phyloP scores from a whole-genome alignment of 2,888 invertebrate genomes.

The Gymnocheta viridis region DNA sequence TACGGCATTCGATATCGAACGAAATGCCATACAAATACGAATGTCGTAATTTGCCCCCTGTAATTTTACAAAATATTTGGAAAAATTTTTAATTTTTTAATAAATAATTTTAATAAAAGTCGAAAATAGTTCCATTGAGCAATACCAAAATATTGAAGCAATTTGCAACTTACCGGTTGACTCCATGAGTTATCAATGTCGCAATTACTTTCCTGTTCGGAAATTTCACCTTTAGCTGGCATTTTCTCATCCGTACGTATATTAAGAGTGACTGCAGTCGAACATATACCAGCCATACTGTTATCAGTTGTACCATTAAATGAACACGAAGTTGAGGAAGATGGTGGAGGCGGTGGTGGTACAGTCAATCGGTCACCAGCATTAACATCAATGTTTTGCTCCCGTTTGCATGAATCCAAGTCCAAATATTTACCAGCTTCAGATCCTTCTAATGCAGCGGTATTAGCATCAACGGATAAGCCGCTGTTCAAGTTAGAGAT shows the following conservation, averaged over 20 bases:
- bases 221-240: slow-evolving; percentile 93
- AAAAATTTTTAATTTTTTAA: too few species aligned
- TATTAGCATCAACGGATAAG: slow-evolving; percentile 75
- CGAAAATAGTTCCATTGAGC: too few species aligned
- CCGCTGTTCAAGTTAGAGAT: slow-evolving; percentile 77
- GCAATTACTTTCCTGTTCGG: slow-evolving; percentile 93
- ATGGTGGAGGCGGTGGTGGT: slow-evolving; percentile 63
- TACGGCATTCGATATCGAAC: too few species aligned
- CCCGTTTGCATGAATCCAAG: slow-evolving; percentile 80
- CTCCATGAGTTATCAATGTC: slow-evolving; percentile 89
- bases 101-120: too few species aligned
- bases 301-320: slow-evolving; percentile 81
- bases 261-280: slow-evolving; percentile 83
- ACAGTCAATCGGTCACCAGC: slow-evolving; percentile 53
- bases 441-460: slow-evolving; percentile 76
- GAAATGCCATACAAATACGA: too few species aligned
- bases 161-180: slow-evolving; percentile 83
- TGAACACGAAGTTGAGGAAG: slow-evolving; percentile 75
- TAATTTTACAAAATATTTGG: too few species aligned
- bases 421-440: slow-evolving; percentile 81
- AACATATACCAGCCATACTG: slow-evolving; percentile 77
- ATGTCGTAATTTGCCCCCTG: too few species aligned
- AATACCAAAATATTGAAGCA: background rate
- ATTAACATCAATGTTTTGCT: slow-evolving; percentile 55
- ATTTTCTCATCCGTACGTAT: slow-evolving; percentile 93